Percentiles rank a stretch among this genome's conserved stretches.
These are phyloP conservation scores for Papilio polyxenes DNA, from an alignment of 1,140 invertebrate genomes.

Conservation along the genomic window DNA sequence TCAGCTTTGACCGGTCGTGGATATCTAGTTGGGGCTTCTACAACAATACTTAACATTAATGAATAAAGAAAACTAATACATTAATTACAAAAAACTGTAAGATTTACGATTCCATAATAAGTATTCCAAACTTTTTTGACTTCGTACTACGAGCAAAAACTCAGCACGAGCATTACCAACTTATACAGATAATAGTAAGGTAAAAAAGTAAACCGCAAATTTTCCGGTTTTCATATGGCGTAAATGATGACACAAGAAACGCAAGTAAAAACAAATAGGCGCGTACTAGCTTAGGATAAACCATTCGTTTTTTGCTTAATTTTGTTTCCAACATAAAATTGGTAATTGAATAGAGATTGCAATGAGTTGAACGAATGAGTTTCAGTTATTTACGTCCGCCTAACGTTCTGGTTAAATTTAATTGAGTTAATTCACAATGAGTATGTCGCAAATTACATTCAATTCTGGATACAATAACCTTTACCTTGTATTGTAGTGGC, in stretches of 20 bases:
- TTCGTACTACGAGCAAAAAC: neutral
- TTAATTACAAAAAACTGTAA: too few species aligned
- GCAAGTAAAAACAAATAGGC: neutral
- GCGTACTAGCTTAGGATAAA: neutral
- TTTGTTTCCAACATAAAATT: slow-evolving; percentile 3
- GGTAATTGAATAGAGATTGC: neutral
- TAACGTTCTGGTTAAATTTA: slow-evolving; percentile 51
- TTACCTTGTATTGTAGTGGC: slow-evolving; percentile 70
- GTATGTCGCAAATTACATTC: slow-evolving; percentile 56
- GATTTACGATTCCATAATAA: neutral
- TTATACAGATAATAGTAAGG: neutral
- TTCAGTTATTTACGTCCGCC: slow-evolving; percentile 17
- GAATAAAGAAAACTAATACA: too few species aligned
- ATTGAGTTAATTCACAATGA: slow-evolving; percentile 55
- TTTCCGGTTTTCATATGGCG: slow-evolving; percentile 5
- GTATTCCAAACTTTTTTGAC: neutral
- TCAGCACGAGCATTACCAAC: neutral
- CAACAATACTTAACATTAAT: too few species aligned
- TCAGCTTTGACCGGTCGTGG: neutral
- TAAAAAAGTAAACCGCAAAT: neutral
- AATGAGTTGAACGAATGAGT: slow-evolving; percentile 15
- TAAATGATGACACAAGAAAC: neutral
- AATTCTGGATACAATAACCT: slow-evolving; percentile 70
- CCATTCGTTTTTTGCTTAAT: neutral
- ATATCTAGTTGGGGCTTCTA: neutral